phyloP scores from a whole-genome alignment of 2,888 invertebrate species.

The Thumatha senex region DNA sequence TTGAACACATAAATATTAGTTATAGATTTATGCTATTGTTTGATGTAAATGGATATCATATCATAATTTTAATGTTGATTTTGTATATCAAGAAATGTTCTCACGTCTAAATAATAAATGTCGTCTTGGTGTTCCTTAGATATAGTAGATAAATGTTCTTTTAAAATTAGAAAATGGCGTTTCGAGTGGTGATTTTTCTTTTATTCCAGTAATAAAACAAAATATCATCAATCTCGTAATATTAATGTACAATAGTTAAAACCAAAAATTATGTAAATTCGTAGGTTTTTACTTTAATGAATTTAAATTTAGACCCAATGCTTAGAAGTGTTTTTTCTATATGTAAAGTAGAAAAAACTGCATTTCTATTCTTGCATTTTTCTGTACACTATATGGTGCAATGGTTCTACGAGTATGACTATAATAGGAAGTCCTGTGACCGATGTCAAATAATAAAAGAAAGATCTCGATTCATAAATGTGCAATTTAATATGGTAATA shows the following conservation, averaged over 20 bases:
- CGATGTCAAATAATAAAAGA: conserved; percentile 2
- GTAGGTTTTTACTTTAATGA: not conserved
- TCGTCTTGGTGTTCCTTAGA: not conserved
- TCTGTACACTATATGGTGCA: conserved; percentile 7
- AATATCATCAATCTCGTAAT: conserved; percentile 21
- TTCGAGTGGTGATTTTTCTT: conserved; percentile 29
- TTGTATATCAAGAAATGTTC: too few species aligned
- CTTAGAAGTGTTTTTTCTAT: conserved; percentile 28
- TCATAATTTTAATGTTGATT: not conserved
- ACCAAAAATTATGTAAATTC: conserved; percentile 4
- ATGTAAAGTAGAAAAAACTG: conserved; percentile 19
- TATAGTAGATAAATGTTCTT: not conserved
- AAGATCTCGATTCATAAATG: conserved; percentile 8
- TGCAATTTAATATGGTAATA: not conserved
- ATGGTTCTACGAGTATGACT: not conserved
- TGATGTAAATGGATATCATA: too few species aligned
- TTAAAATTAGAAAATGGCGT: not conserved
- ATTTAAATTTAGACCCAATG: conserved; percentile 1
- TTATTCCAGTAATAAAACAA: conserved; percentile 36
- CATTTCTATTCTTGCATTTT: conserved; percentile 31
- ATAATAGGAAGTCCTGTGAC: not conserved
- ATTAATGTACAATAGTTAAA: not conserved
- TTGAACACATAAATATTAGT: too few species aligned
- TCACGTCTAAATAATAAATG: not conserved
- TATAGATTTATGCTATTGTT: too few species aligned